Evolutionary conservation across 2,113 vertebrate genomes (phyloP), one percentile per base, ranked within the genome.

Genomic region (Cyanoliseus patagonus): DNA sequence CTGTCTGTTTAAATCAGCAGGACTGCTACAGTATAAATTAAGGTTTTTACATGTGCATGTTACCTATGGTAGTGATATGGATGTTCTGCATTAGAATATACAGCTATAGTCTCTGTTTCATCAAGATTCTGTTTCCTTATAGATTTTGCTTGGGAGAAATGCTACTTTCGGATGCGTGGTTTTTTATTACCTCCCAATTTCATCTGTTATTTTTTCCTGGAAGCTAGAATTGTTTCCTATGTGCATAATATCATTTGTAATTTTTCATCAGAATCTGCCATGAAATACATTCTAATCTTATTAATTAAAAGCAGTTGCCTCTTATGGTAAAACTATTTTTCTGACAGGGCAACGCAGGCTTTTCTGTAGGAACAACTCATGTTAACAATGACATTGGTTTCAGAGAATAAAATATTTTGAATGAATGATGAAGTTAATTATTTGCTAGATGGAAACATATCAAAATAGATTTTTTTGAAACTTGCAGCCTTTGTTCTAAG

Each of bases 241-340:
- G 61, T 89, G 80, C 37, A 74, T 89, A 89, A 81, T 92, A 92
- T 88, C 2, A 83, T 55, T 77, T 90, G 20, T 90, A 88, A 78
- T 90, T 95, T 97, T 93, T 91, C 73, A 23, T 90, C 61, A 85
- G 88, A 95, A 92, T 74, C 85, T 95, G 80, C 66, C 70, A 81
- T 92, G 92, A 94, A 93, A 44, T 87, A 73, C 55, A 76, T 92
- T 94, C 64, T 94, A 95, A 92, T 92, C 27, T 93, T 94, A 87
- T 78, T 90, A 97, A 96, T 94, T 96, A 87, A 94, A 89, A 94
- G 47, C 67, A 92, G 47, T 93, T 92, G 27, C 83, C 25, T 83
- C 28, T 57, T 92, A 42, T 52, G 77, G 94, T 90, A 86, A 94
- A 94, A 78, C 59, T 90, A 12, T 83, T 92, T 92, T 92, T 90